A percentile compares a stretch with the other conserved stretches of the same genome.
These are phyloP conservation scores for Cyrtorhinus lividipennis DNA, from an alignment of 1,140 invertebrate genomes.

Conservation along the genomic window DNA sequence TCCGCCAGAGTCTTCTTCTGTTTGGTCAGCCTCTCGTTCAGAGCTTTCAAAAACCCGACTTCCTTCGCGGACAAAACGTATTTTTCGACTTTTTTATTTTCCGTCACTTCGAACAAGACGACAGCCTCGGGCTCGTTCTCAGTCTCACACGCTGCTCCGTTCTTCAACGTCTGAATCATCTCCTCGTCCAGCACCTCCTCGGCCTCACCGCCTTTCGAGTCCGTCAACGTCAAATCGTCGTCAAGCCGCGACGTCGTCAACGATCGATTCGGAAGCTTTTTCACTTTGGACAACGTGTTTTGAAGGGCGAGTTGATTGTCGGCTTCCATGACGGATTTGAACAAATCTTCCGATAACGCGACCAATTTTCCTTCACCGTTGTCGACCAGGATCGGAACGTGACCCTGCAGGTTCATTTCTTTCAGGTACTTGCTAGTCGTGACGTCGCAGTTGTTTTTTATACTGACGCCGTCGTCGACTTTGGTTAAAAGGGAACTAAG, in stretches of 20 bases:
- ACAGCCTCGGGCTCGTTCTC: slow-evolving; percentile 26
- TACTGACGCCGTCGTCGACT: slow-evolving; percentile 19
- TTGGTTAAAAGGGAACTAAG: slow-evolving; percentile 25
- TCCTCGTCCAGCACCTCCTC: slow-evolving; percentile 21
- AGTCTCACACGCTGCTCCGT: slow-evolving; percentile 19
- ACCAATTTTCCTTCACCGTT: slow-evolving; percentile 39
- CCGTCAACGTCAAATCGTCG: neutral
- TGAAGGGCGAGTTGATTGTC: slow-evolving; percentile 23
- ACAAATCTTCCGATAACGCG: slow-evolving; percentile 39
- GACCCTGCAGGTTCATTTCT: slow-evolving; percentile 36
- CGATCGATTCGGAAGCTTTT: neutral
- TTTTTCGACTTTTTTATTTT: slow-evolving; percentile 26
- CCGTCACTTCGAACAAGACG: slow-evolving; percentile 25
- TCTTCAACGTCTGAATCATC: slow-evolving; percentile 21
- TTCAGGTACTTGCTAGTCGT: slow-evolving; percentile 31
- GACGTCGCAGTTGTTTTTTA: slow-evolving; percentile 4
- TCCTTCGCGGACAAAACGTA: slow-evolving; percentile 27
- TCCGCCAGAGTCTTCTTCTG: slow-evolving; percentile 20
- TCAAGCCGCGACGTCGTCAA: slow-evolving; percentile 11
- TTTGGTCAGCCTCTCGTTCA: slow-evolving; percentile 22
- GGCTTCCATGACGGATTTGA: slow-evolving; percentile 36
- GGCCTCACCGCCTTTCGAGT: neutral
- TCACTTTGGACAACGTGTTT: neutral
- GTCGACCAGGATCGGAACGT: slow-evolving; percentile 38
- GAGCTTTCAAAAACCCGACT: slow-evolving; percentile 23